Evolutionary conservation across 2,888 invertebrate species (phyloP), one percentile per base, ranked within the genome.

Genomic region (Brachyopa scutellaris): DNA sequence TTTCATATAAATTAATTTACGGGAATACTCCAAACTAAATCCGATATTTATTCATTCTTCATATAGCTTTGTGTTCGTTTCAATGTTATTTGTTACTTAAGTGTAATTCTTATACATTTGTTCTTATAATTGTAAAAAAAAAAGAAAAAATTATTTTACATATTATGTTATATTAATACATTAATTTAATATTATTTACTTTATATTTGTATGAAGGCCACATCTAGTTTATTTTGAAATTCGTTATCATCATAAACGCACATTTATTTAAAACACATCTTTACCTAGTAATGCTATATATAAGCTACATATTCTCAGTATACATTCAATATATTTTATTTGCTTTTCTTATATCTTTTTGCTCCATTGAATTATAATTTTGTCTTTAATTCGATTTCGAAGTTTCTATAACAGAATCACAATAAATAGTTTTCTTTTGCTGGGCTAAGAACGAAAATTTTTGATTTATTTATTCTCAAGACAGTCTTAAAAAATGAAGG

Each of bases 221-320:
- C 61, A 70, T 85, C 51, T 80, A 74, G 77, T 78, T 82, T 82
- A 82, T 69, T 77, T 83, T 73, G 83, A 82, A 82, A 77, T 66
- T 82, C 82, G 77, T 70, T 77, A 77, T 82, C 77, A 77, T 66
- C 57, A 77, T 77, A 72, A 82, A 82, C 77, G 69, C 66, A 77
- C 77, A 64, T 76, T 70, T 59, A 82, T 76, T 42, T 69, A 33
- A 76, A 70, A 62, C 66, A 69, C 67, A 55, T 62, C 55, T 17
- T 66, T 40, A 51, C 31, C 51, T 40, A 40, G 8, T 59, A 36
- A 23, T 33, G 8, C 8, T 33, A 29, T 8, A n/a, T 45, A 45
- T 17, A 57, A 69, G 33, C 33, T 53, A 66, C 66, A 57, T 57
- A 21, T 33, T 47, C 67, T 33, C 67, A 36, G 57, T 47, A 69